Evolutionary conservation across 2,113 vertebrate genomes (phyloP).

Genomic region (Macaca fascicularis): DNA sequence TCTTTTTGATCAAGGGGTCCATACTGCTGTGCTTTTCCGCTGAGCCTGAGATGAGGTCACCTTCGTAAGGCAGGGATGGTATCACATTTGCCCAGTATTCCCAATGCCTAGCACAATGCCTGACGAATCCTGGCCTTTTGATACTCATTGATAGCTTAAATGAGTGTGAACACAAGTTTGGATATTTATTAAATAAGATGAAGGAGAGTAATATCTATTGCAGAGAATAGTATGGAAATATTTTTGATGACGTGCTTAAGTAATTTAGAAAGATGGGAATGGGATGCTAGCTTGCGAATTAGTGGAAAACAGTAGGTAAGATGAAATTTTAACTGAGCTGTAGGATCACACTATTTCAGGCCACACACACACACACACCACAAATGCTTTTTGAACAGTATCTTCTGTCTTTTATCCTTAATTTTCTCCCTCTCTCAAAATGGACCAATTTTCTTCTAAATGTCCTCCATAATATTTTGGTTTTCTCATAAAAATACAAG

Average conservation of each 20-base stretch:
- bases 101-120: too few species aligned
- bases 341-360: not conserved
- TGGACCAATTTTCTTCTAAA: not conserved
- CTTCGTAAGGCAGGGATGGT: rapidly evolving
- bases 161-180: not conserved
- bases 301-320: not conserved
- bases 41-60: not conserved
- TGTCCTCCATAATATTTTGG: constrained; percentile 53
- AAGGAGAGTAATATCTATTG: not conserved
- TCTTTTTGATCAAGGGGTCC: not conserved
- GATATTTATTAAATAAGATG: not conserved
- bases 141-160: not conserved
- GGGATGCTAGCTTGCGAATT: not conserved
- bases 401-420: not conserved
- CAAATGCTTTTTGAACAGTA: not conserved
- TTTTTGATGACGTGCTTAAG: not conserved
- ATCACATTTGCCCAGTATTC: not conserved
- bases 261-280: constrained; percentile 9
- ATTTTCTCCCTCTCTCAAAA: not conserved
- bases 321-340: not conserved
- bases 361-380: not conserved
- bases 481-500: constrained; percentile 12
- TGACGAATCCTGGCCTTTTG: not conserved
- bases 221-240: not conserved
- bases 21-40: not conserved